Evolutionary conservation across 2,888 invertebrate genomes (phyloP).

Genomic region (Agrypnus murinus): DNA sequence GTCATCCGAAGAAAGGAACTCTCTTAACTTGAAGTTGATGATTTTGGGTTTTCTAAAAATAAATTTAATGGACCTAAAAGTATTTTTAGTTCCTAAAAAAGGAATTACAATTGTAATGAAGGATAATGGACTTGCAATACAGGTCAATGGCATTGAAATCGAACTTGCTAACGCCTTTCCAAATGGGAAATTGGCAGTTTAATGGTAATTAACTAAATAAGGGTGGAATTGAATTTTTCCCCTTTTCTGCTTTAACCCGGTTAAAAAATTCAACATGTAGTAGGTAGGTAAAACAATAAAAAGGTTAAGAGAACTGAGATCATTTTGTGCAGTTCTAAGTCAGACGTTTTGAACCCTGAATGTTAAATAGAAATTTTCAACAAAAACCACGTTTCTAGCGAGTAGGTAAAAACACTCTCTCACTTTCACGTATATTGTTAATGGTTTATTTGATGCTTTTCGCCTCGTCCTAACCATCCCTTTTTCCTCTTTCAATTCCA

Average conservation of each 20-base stretch:
- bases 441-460: conserved; percentile 44
- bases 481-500: conserved; percentile 38
- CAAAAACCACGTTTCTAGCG: conserved; percentile 22
- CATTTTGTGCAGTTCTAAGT: conserved; percentile 1
- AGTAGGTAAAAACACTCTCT: conserved; percentile 31
- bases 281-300: conserved; percentile 10
- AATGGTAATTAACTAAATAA: background rate
- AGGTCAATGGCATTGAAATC: too few species aligned
- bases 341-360: conserved; percentile 28
- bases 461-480: conserved; percentile 19
- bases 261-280: background rate
- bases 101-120: background rate
- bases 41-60: background rate
- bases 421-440: conserved; percentile 42
- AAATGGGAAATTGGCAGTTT: conserved; percentile 1
- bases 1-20: background rate
- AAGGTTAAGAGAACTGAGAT: background rate
- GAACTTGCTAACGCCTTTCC: background rate
- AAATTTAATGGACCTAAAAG: background rate
- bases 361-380: conserved; percentile 21
- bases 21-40: background rate
- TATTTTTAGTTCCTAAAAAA: background rate
- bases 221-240: background rate
- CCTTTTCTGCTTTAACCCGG: background rate
- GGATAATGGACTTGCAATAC: background rate